These are phyloP conservation scores for Epizoanthus scotinus DNA, from an alignment of 92 coral and sea anemone species.

Conservation along the genomic window DNA sequence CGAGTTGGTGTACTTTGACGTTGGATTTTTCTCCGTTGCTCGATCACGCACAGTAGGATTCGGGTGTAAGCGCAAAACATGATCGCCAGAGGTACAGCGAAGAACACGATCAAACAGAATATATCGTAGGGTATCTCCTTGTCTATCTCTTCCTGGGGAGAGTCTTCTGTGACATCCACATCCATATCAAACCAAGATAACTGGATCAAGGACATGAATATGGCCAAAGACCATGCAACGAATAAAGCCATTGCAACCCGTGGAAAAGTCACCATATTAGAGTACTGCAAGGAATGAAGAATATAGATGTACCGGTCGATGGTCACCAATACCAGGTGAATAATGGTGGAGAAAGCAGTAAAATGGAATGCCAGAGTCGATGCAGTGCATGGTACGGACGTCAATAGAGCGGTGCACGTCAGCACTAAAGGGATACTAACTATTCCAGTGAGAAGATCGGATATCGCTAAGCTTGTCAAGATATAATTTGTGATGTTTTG, in stretches of 20 bases:
- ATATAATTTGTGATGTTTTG: slow-evolving; percentile 51
- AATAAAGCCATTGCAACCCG: slow-evolving; percentile 23
- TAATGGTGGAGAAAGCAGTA: slow-evolving; percentile 55
- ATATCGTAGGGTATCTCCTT: slow-evolving; percentile 54
- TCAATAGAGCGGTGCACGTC: slow-evolving; percentile 25
- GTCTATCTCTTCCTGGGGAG: slow-evolving; percentile 17
- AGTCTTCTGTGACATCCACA: background rate
- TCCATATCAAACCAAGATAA: slow-evolving; percentile 36
- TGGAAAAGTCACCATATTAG: slow-evolving; percentile 30
- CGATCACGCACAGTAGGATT: slow-evolving; percentile 63
- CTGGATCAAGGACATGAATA: slow-evolving; percentile 47
- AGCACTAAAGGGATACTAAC: slow-evolving; percentile 48
- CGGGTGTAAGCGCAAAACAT: slow-evolving; percentile 62
- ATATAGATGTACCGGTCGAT: slow-evolving; percentile 49
- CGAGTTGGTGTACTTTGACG: slow-evolving; percentile 60
- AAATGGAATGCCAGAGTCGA: slow-evolving; percentile 42
- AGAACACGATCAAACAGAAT: slow-evolving; percentile 49
- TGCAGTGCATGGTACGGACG: slow-evolving; percentile 21
- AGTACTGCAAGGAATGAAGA: slow-evolving; percentile 45
- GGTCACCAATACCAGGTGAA: slow-evolving; percentile 49
- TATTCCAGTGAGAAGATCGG: slow-evolving; percentile 48
- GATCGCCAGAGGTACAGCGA: slow-evolving; percentile 55
- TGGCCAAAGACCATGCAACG: slow-evolving; percentile 45
- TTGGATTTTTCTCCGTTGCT: slow-evolving; percentile 61
- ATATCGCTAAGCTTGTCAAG: slow-evolving; percentile 46